Conservation (phyloP, 1,140 invertebrate species). For the Megalonaias nervosa region DNA sequence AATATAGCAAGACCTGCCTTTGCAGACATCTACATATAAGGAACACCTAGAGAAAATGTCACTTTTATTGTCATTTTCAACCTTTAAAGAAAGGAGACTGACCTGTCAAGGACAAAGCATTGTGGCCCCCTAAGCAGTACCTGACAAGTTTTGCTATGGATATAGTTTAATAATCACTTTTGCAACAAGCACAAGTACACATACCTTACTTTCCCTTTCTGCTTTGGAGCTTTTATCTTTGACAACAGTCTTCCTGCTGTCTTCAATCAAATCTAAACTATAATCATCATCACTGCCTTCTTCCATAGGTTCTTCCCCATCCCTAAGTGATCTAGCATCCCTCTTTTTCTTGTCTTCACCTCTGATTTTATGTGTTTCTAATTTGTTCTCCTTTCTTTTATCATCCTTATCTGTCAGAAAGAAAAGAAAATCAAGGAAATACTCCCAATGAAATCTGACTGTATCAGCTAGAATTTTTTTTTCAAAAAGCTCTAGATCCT, state of each 20-base stretch:
- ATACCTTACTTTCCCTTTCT: no score
- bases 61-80: conserved; percentile 21
- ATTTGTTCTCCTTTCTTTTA: conserved; percentile 1
- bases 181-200: no score
- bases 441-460: no score
- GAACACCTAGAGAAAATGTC: neutral
- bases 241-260: conserved; percentile 1
- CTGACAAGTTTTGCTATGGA: no score
- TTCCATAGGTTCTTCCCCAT: conserved; percentile 42
- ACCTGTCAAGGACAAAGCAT: neutral
- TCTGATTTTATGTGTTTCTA: neutral
- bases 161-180: no score
- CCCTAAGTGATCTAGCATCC: neutral
- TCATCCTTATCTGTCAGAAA: no score
- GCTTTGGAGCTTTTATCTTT: neutral
- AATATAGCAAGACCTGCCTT: no score
- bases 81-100: conserved; percentile 7
- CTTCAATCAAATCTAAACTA: conserved; percentile 41
- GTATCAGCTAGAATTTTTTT: no score
- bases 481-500: no score
- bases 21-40: no score
- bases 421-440: no score
- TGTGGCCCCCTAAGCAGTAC: no score
- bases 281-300: conserved; percentile 41
- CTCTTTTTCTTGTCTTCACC: conserved; percentile 11